A percentile compares a stretch with the other conserved stretches of the same genome.
Conservation (phyloP, 2,797 vertebrate genomes). For the Xerus rutilus region DNA sequence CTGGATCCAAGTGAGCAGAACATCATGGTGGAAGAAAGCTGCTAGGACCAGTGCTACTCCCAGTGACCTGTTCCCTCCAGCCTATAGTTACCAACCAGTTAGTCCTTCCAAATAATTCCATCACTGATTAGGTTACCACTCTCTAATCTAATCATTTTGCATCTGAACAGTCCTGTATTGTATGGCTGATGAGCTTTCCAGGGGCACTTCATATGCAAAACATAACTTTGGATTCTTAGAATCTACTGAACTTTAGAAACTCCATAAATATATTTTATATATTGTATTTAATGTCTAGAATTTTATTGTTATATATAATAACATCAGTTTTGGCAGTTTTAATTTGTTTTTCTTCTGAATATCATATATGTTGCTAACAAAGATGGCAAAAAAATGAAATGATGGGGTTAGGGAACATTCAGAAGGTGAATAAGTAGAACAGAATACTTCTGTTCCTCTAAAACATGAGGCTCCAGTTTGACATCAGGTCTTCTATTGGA, state of each 20-base stretch:
- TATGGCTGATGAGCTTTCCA: no score
- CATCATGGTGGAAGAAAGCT: no score
- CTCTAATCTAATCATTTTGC: no score
- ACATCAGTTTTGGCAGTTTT: background rate
- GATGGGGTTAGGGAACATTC: rapidly evolving
- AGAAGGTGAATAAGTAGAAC: background rate
- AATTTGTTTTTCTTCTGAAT: background rate
- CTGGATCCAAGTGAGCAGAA: no score
- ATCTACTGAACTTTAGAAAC: background rate
- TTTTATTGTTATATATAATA: background rate
- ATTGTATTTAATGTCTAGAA: background rate
- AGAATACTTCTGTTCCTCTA: background rate
- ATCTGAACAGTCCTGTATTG: no score
- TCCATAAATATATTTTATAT: background rate
- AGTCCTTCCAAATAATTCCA: no score
- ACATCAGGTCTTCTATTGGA: background rate
- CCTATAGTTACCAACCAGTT: no score
- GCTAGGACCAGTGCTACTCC: no score
- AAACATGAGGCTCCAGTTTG: background rate
- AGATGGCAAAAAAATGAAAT: background rate
- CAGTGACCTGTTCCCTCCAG: no score
- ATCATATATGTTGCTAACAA: background rate
- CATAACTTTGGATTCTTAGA: conserved; percentile 19
- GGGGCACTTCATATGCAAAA: no score
- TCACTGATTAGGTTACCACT: no score